These are phyloP conservation scores for Cynopterus sphinx DNA, from an alignment of 2,797 vertebrate species.

Conservation along the genomic window DNA sequence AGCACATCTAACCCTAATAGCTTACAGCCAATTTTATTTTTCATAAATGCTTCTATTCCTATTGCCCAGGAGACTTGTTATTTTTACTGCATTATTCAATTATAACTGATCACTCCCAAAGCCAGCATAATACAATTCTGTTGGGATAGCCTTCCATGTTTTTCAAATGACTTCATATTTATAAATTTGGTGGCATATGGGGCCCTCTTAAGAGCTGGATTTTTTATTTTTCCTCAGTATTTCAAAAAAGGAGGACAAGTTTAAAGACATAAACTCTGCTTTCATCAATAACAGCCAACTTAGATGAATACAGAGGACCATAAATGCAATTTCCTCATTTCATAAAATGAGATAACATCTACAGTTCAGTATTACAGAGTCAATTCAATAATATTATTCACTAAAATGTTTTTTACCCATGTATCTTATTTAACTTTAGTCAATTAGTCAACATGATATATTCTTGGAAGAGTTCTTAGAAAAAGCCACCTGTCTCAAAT, in stretches of 20 bases:
- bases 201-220: not conserved
- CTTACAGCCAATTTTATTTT: conserved; percentile 34
- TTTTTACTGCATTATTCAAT: conserved; percentile 58
- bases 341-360: not conserved
- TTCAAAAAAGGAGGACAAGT: not conserved
- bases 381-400: not conserved
- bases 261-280: conserved; percentile 38
- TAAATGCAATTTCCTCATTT: not conserved
- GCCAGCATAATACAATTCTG: not conserved
- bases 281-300: not conserved
- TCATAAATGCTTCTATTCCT: conserved; percentile 32
- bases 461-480: not conserved
- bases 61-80: conserved; percentile 55
- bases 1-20: not conserved
- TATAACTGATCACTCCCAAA: conserved; percentile 43
- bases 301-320: not conserved
- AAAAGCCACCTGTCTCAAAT: not conserved
- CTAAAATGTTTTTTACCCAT: not conserved
- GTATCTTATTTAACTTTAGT: not conserved
- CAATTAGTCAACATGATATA: not conserved
- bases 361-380: not conserved
- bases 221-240: not conserved
- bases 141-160: conserved; percentile 6
- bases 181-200: conserved; percentile 22
- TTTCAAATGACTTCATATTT: conserved; percentile 44